Base-by-base conservation (phyloP, 2,113 vertebrate species). In the Polypterus bichir region DNA sequence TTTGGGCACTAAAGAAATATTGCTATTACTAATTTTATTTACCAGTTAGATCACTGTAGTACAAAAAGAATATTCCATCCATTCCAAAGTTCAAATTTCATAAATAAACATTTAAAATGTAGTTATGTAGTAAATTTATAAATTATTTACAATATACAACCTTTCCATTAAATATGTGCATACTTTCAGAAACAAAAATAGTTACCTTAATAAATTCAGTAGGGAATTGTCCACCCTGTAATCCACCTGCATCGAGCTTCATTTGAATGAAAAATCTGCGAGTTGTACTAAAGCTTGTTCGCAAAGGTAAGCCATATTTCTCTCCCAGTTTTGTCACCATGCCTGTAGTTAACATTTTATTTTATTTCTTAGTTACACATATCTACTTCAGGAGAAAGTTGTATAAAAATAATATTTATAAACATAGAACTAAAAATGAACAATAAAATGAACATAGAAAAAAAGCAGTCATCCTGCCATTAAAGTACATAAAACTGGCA, bases 241-340 rank as follows among this genome's bases (percentile, higher is more conserved):
- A 73, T 3, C 66, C 44, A 9, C 73, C 65, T 61, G 83, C 87
- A 57, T 96, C 92, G 58, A 77, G 70, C 68, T 74, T 93, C 89
- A 97, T 85, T 72, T 97, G 94, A 62, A 97, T 92, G 72, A 93
- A 98, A 83, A 98, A 98, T 52, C 94, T 92, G 72, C 96, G 83
- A 47, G 87, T 62, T 9, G 88, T 88, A 73, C 89, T 97, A 81
- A 95, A 98, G 77, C 94, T 93, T 64, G 92, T 97, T 49, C 91
- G 89, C 77, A 97, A 71, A 5, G 91, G 92, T n/a, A 97, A 79
- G 62, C 59, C 71, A 10, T 96, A 88, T 67, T 91, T 93, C 72
- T 92, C 91, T 57, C 77, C 90, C 59, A 93, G 77, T 57, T 93
- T 89, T 1, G 81, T 70, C 69, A 98, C 93, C 73, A 97, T 84